Evolutionary conservation across 1,140 invertebrate genomes (phyloP).

Genomic region (Prorops nasuta): DNA sequence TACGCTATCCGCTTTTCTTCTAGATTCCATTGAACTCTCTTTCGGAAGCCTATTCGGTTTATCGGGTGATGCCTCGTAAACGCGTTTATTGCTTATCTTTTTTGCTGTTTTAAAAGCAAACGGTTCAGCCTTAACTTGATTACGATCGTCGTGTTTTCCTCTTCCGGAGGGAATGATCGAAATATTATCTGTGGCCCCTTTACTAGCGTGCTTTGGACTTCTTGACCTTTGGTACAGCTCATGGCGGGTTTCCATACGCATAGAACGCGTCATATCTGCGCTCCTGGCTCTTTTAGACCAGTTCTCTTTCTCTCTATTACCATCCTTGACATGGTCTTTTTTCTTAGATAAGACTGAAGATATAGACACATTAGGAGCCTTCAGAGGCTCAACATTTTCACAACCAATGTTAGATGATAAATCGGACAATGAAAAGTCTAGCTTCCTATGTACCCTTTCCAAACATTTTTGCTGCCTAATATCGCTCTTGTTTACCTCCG

Average conservation of each 20-base stretch:
- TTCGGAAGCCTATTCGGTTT: conserved; percentile 1
- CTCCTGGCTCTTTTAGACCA: conserved; percentile 47
- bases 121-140: conserved; percentile 41
- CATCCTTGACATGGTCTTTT: conserved; percentile 47
- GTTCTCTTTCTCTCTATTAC: conserved; percentile 50
- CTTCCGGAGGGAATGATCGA: conserved; percentile 17
- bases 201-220: conserved; percentile 39
- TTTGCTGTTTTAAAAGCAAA: conserved; percentile 33
- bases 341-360: conserved; percentile 42
- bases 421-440: conserved; percentile 45
- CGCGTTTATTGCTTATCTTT: conserved; percentile 42
- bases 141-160: conserved; percentile 41
- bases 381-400: conserved; percentile 45
- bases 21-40: conserved; percentile 36
- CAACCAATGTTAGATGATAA: conserved; percentile 40
- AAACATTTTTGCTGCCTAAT: conserved; percentile 32
- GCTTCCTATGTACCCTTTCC: conserved; percentile 45
- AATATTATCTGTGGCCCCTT: conserved; percentile 32
- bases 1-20: conserved; percentile 34
- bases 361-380: conserved; percentile 46
- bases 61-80: conserved; percentile 14
- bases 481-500: too few species aligned
- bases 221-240: conserved; percentile 30
- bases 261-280: conserved; percentile 35
- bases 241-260: conserved; percentile 29